phyloP scores from a whole-genome alignment of 2,797 vertebrate species.

The Syngnathus acus region DNA sequence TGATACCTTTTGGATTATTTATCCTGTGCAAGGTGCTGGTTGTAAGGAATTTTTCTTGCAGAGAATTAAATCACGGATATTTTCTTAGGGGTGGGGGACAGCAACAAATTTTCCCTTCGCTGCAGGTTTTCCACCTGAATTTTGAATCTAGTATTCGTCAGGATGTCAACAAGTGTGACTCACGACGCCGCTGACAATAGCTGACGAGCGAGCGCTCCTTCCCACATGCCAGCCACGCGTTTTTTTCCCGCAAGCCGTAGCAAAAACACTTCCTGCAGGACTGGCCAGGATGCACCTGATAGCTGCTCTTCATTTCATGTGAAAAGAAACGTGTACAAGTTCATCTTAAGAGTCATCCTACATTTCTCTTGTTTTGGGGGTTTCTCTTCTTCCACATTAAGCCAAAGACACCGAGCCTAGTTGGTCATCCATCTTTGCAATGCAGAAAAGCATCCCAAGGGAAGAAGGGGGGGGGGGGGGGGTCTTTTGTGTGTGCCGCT shows the following conservation, averaged over 20 bases:
- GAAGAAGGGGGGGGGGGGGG: too few relatives aligned
- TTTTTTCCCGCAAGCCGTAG: slow-evolving; percentile 31
- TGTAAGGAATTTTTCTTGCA: too few relatives aligned
- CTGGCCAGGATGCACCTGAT: slow-evolving; percentile 63
- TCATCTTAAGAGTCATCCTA: background rate
- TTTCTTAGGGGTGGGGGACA: too few relatives aligned
- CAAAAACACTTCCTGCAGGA: slow-evolving; percentile 40
- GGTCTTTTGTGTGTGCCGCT: background rate
- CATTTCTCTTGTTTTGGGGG: background rate
- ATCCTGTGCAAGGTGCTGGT: too few relatives aligned
- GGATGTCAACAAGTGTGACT: background rate
- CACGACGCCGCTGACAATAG: slow-evolving; percentile 23
- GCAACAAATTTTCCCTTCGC: too few relatives aligned
- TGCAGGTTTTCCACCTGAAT: too few relatives aligned
- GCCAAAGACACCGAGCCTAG: background rate
- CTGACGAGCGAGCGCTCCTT: slow-evolving; percentile 24
- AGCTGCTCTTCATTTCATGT: background rate
- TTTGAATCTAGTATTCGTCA: too few relatives aligned
- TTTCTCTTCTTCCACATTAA: background rate
- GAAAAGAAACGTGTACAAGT: background rate
- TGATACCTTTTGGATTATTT: too few relatives aligned
- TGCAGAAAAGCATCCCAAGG: background rate
- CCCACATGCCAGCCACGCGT: slow-evolving; percentile 30
- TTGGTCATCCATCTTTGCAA: slow-evolving; percentile 1
- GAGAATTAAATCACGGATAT: too few relatives aligned